These are phyloP conservation scores for Bostrychus sinensis DNA, from an alignment of 2,113 vertebrate species.

Conservation along the genomic window DNA sequence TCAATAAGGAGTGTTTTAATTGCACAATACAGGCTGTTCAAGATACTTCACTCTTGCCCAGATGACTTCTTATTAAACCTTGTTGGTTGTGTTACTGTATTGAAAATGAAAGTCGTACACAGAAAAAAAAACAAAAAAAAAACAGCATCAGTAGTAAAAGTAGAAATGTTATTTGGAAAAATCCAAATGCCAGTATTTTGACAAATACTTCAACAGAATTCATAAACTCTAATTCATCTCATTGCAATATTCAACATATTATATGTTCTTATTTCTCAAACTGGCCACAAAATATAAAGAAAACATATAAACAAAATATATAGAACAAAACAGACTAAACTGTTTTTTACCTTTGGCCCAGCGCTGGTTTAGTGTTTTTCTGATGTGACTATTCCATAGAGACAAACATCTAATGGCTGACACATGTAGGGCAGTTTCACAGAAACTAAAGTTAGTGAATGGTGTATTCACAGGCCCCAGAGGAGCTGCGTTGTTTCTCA, in stretches of 20 bases:
- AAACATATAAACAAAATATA: not conserved
- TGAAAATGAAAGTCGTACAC: no score
- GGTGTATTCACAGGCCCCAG: not conserved
- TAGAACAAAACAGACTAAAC: not conserved
- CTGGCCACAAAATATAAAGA: not conserved
- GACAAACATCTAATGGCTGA: not conserved
- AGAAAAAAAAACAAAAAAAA: not conserved
- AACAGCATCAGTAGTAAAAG: no score
- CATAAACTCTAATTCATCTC: no score
- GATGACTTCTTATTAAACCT: no score
- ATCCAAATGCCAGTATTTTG: no score
- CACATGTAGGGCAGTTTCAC: slow-evolving; percentile 75
- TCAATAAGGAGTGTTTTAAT: no score
- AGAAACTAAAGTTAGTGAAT: slow-evolving; percentile 73
- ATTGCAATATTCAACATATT: no score
- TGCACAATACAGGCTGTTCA: no score
- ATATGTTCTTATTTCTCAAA: not conserved
- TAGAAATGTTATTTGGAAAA: no score
- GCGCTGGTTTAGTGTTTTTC: not conserved
- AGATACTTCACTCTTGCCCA: no score
- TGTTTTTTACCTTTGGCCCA: not conserved
- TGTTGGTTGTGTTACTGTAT: no score
- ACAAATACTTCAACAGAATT: no score
- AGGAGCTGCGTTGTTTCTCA: not conserved
- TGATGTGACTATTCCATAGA: not conserved